These are phyloP conservation scores for Pelobates fuscus DNA, from an alignment of 2,113 vertebrate species.

Conservation along the genomic window DNA sequence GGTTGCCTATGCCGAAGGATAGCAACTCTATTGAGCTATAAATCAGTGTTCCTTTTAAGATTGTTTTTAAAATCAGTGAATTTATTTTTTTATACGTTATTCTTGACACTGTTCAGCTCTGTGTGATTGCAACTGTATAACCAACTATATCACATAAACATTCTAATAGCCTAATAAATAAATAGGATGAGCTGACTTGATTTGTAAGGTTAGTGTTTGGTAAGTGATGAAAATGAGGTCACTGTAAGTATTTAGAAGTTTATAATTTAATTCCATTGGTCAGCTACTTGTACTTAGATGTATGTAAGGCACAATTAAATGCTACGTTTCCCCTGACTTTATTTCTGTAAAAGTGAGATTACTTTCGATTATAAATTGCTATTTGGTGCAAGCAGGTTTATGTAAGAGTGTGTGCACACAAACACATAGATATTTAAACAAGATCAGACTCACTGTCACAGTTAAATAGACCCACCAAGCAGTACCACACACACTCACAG, in stretches of 20 bases:
- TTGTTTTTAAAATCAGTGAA: no score
- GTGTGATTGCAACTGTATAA: slow-evolving; percentile 14
- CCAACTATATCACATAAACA: not conserved
- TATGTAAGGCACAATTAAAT: not conserved
- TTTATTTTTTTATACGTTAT: no score
- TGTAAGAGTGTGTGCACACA: no score
- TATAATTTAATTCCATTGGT: slow-evolving; percentile 4
- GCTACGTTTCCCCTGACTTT: slow-evolving; percentile 58
- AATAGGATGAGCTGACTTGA: not conserved
- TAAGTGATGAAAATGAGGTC: slow-evolving; percentile 19
- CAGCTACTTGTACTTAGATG: not conserved
- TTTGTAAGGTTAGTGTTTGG: not conserved
- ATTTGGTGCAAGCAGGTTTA: no score
- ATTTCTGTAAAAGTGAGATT: slow-evolving; percentile 48
- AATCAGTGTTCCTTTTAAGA: no score
- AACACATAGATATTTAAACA: no score
- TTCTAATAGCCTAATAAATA: not conserved
- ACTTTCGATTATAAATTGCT: slow-evolving; percentile 52
- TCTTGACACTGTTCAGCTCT: no score
- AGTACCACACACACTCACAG: no score
- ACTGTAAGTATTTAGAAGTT: slow-evolving; percentile 27
- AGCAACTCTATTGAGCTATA: no score
- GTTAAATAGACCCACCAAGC: no score
- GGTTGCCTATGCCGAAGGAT: not conserved
- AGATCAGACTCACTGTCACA: no score